Percentiles rank a stretch among this genome's conserved stretches.
Conservation (phyloP, 2,113 vertebrate genomes). For the Megaleporinus macrocephalus region DNA sequence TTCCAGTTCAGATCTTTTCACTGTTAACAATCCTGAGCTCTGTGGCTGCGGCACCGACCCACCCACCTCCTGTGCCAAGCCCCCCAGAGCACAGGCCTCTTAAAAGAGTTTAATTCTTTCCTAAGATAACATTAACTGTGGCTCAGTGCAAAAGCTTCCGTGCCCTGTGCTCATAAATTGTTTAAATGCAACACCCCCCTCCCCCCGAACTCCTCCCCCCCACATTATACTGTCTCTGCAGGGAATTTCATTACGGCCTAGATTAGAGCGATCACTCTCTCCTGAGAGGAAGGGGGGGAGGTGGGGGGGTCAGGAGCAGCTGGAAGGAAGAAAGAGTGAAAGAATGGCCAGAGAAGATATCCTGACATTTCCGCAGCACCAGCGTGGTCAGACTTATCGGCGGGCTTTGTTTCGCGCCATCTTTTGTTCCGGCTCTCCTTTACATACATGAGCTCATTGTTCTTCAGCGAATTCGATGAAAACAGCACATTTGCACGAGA, state of each 20-base stretch:
- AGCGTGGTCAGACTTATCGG: background rate
- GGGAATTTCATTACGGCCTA: conserved; percentile 56
- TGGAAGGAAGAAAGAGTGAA: background rate
- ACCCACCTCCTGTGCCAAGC: no score
- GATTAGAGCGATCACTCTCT: conserved; percentile 53
- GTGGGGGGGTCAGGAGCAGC: background rate
- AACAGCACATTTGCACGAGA: background rate
- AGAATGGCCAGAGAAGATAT: background rate
- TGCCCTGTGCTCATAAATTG: conserved; percentile 34
- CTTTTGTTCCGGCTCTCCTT: conserved; percentile 2
- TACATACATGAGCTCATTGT: background rate
- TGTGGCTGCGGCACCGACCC: no score
- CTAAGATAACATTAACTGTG: conserved; percentile 17
- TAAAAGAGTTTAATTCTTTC: background rate
- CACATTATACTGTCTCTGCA: conserved; percentile 42
- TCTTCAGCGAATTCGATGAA: background rate
- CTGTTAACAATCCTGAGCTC: no score
- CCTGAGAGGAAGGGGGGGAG: background rate
- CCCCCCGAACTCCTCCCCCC: no score
- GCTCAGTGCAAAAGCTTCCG: conserved; percentile 4
- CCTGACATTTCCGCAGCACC: conserved; percentile 20
- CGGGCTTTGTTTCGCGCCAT: background rate
- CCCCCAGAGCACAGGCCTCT: background rate
- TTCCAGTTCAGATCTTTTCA: no score
- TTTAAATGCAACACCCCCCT: conserved; percentile 38